Evolutionary conservation across 2,888 invertebrate genomes (phyloP).

Genomic region (Ennomos erosarius): DNA sequence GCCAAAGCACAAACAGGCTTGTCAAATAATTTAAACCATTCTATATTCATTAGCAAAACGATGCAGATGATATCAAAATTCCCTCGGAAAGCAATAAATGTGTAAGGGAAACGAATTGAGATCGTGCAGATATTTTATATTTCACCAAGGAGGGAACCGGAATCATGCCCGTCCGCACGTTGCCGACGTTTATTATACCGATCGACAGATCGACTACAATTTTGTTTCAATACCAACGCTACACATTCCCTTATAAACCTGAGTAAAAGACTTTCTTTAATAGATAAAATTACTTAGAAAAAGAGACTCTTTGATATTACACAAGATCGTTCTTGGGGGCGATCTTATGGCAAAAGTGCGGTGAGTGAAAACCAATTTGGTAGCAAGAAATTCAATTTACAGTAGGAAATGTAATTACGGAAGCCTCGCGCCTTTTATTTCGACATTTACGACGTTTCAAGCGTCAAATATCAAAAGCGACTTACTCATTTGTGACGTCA

Average conservation of each 20-base stretch:
- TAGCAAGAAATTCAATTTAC: constrained; percentile 58
- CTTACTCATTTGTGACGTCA: constrained; percentile 96
- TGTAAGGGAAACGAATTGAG: constrained; percentile 57
- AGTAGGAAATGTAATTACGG: constrained; percentile 56
- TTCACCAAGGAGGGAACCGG: constrained; percentile 43
- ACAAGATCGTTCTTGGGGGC: constrained; percentile 26
- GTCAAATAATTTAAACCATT: constrained; percentile 13
- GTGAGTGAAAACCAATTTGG: constrained; percentile 59
- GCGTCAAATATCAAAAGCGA: constrained; percentile 66
- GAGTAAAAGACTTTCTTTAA: constrained; percentile 17
- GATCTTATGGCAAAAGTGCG: constrained; percentile 47
- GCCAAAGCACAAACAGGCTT: constrained; percentile 2
- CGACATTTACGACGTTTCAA: constrained; percentile 52
- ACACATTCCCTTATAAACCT: constrained; percentile 14
- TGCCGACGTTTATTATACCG: constrained; percentile 46
- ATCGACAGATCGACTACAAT: constrained; percentile 41
- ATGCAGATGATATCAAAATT: constrained; percentile 40
- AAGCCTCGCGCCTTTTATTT: constrained; percentile 49
- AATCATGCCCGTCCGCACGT: constrained; percentile 41
- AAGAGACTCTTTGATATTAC: constrained; percentile 36
- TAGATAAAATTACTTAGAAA: constrained; percentile 16
- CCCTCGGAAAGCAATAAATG: constrained; percentile 49
- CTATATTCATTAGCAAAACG: constrained; percentile 35
- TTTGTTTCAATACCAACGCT: constrained; percentile 30
- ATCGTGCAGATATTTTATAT: constrained; percentile 61